Evolutionary conservation across 2,888 invertebrate species (phyloP), one percentile per base, ranked within the genome.

Genomic region (Drosophila aldrichi): DNA sequence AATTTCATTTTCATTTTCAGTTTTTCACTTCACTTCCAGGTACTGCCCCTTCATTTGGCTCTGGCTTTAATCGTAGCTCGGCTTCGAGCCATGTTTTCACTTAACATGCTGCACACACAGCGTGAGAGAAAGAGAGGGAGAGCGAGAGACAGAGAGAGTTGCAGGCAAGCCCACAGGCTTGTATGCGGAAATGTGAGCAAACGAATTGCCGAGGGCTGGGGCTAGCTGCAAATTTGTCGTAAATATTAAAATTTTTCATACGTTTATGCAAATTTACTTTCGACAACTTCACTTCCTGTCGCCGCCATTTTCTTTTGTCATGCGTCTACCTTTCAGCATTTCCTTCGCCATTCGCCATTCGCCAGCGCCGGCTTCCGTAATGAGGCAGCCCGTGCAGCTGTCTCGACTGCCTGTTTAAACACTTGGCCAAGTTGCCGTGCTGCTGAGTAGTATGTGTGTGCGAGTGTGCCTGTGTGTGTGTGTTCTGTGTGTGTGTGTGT

Each of bases 241-340:
- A 88, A 86, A 83, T 83, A 83, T 83, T 83, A 86, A 83, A 86
- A 83, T 88, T 86, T 85, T 88, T 83, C 87, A 88, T 88, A 83
- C 83, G 83, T 86, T 83, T 88, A 88, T 86, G 84, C 81, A 84
- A 88, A 84, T 84, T 86, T 81, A 85, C 76, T 88, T 84, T 82
- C 71, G 74, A 83, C 81, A 83, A 83, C 85, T 88, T 86, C 64
- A 83, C 83, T 83, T 84, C 87, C 84, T 80, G 86, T 68, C 73
- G 71, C 66, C 74, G 61, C 66, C 55, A 41, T 54, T 54, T 40
- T 54, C 40, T 54, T 40, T 54, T 54, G 54, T 25, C 40, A 18
- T 34, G 48, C 52, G 41, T 46, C 74, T 44, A 62, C 56, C 58
- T 46, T 43, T 51, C 58, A 62, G 57, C 64, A 14, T 72, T 58